Conservation (phyloP, 2,797 vertebrate species). For the Peromyscus eremicus region DNA sequence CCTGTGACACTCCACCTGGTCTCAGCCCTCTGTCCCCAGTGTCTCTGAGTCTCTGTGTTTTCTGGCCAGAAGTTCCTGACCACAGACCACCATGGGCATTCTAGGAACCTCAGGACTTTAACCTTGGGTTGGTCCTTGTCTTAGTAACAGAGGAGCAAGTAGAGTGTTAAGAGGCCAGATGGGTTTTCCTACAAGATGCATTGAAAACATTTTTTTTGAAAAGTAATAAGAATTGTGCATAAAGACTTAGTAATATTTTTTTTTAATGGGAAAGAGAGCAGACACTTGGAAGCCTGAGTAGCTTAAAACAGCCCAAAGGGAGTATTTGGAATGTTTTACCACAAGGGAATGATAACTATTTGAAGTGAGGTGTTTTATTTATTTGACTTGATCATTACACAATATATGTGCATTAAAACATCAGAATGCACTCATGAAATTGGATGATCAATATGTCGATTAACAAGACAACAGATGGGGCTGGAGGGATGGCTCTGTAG, state of each 20-base stretch:
- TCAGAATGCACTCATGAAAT: neutral
- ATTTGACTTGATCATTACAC: neutral
- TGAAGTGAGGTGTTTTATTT: neutral
- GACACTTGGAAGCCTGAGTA: neutral
- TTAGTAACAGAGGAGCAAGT: neutral
- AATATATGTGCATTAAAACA: neutral
- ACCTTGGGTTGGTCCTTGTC: neutral
- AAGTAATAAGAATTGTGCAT: neutral
- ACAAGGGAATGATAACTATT: neutral
- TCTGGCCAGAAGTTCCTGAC: neutral
- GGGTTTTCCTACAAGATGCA: neutral
- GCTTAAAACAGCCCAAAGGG: neutral
- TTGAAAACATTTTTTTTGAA: neutral
- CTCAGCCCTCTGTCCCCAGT: neutral
- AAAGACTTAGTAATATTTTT: neutral
- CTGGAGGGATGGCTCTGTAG: neutral
- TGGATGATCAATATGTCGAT: neutral
- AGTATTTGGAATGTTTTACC: neutral
- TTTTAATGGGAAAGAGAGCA: constrained; percentile 11
- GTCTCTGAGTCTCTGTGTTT: neutral
- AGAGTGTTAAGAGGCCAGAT: neutral
- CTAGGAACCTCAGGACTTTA: neutral
- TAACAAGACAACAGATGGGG: neutral
- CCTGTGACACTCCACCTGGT: too few relatives aligned
- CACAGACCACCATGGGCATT: neutral